A percentile compares a stretch with the other conserved stretches of the same genome.
Conservation (phyloP, 1,140 invertebrate genomes). For the Drosophila miranda region DNA sequence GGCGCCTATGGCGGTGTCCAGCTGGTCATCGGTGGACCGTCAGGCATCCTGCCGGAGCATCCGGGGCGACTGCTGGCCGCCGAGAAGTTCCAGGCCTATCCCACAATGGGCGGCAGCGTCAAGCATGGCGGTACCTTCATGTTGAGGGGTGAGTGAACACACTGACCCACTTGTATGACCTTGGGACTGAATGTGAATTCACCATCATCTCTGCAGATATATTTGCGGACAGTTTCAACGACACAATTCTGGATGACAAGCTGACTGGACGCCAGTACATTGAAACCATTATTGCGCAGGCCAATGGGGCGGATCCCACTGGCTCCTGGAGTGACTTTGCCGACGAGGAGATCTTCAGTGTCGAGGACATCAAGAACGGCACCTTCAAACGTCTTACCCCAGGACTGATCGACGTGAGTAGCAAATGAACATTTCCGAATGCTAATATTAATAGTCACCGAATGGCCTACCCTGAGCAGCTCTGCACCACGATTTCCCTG, state of each 20-base stretch:
- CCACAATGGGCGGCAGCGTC: constrained; percentile 73
- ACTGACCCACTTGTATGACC: not conserved
- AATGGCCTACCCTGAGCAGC: constrained; percentile 24
- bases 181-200: not conserved
- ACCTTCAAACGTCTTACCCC: constrained; percentile 64
- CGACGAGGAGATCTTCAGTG: constrained; percentile 65
- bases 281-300: constrained; percentile 69
- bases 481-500: constrained; percentile 73
- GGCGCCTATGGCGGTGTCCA: constrained; percentile 71
- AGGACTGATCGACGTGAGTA: constrained; percentile 74
- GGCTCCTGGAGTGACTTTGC: constrained; percentile 72
- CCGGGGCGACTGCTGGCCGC: constrained; percentile 67
- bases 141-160: constrained; percentile 57
- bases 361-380: constrained; percentile 65
- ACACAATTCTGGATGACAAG: constrained; percentile 61
- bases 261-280: constrained; percentile 65
- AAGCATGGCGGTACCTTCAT: constrained; percentile 78
- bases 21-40: constrained; percentile 78
- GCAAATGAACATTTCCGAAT: not conserved
- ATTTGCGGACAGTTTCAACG: constrained; percentile 73
- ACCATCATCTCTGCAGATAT: constrained; percentile 49
- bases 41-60: constrained; percentile 74
- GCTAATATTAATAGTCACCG: not conserved
- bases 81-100: constrained; percentile 73
- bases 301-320: constrained; percentile 75